Percentiles rank a stretch among this genome's conserved stretches.
Evolutionary conservation across 2,888 invertebrate genomes (phyloP).

Genomic region (Andrena marginata): DNA sequence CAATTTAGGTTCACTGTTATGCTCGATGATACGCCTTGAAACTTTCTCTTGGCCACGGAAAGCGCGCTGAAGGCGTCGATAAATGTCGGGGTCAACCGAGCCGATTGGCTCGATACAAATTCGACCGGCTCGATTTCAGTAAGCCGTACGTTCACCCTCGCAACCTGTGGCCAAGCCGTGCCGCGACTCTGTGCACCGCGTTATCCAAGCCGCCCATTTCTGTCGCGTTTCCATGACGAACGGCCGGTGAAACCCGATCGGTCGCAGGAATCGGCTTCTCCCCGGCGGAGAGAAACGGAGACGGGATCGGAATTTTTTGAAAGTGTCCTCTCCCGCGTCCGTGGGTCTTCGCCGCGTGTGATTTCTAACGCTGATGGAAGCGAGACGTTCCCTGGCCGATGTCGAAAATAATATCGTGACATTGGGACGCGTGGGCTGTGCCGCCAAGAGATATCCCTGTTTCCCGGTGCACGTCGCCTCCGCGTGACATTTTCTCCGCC

Average conservation of each 20-base stretch:
- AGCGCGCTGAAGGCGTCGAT: not conserved
- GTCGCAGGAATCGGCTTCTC: constrained; percentile 48
- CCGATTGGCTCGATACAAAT: not conserved
- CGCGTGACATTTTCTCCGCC: not conserved
- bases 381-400: constrained; percentile 8
- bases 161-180: not conserved
- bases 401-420: constrained; percentile 24
- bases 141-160: constrained; percentile 11
- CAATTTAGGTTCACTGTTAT: not conserved
- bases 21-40: not conserved
- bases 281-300: constrained; percentile 45
- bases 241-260: constrained; percentile 62
- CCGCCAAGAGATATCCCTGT: constrained; percentile 9
- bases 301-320: constrained; percentile 37
- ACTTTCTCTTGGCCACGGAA: not conserved
- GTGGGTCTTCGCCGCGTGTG: constrained; percentile 30
- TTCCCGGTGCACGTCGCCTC: constrained; percentile 2
- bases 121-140: not conserved
- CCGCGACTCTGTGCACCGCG: not conserved
- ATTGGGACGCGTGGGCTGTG: not conserved
- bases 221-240: constrained; percentile 24
- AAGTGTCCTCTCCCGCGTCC: constrained; percentile 13
- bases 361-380: constrained; percentile 34
- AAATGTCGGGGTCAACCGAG: not conserved
- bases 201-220: constrained; percentile 22